phyloP scores from a whole-genome alignment of 2,888 invertebrate species.

The Pyrgus malvae region DNA sequence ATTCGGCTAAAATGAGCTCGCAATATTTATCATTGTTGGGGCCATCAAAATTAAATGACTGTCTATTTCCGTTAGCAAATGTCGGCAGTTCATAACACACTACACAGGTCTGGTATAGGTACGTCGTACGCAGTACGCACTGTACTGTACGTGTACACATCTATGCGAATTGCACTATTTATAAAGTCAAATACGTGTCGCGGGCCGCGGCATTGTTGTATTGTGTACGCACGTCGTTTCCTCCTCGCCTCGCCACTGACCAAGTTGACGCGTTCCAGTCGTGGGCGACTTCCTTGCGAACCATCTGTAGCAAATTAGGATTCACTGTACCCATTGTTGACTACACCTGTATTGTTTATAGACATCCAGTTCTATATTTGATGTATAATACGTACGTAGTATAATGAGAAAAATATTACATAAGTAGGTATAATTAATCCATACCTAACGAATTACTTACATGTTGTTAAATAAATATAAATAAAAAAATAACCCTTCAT shows the following conservation, averaged over 20 bases:
- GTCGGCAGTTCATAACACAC: slow-evolving; percentile 31
- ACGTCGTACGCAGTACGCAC: neutral
- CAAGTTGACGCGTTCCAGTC: slow-evolving; percentile 53
- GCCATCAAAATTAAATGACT: slow-evolving; percentile 10
- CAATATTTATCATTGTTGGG: neutral
- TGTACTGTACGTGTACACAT: neutral
- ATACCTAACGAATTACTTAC: too few species aligned
- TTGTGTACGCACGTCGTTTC: slow-evolving; percentile 63
- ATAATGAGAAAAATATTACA: too few species aligned
- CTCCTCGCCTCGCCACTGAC: slow-evolving; percentile 50
- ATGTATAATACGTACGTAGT: too few species aligned
- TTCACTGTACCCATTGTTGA: too few species aligned
- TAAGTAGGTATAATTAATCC: too few species aligned
- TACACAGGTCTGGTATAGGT: neutral
- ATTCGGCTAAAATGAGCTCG: neutral
- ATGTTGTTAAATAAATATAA: too few species aligned
- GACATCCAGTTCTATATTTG: too few species aligned
- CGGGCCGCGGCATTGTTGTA: slow-evolving; percentile 72
- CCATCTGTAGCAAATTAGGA: slow-evolving; percentile 38
- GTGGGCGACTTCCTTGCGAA: slow-evolving; percentile 51
- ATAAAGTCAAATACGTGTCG: slow-evolving; percentile 68
- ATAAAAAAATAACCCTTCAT: too few species aligned
- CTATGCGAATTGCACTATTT: slow-evolving; percentile 61
- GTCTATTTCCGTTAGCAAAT: slow-evolving; percentile 32
- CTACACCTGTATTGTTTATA: too few species aligned